These are phyloP conservation scores for Neoaliturus tenellus DNA, from an alignment of 2,888 invertebrate genomes.

Conservation along the genomic window DNA sequence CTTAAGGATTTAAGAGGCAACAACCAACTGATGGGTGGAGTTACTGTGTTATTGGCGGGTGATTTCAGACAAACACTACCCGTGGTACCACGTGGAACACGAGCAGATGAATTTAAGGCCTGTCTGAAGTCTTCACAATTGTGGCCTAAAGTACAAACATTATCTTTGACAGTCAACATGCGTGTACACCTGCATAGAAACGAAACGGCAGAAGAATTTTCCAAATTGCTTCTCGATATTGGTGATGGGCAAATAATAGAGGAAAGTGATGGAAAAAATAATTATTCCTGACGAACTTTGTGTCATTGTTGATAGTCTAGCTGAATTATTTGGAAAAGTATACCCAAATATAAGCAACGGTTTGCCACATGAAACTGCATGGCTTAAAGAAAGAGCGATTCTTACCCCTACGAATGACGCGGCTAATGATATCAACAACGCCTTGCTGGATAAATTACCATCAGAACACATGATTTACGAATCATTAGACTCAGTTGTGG, in stretches of 20 bases:
- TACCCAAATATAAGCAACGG: no score
- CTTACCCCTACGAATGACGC: not conserved
- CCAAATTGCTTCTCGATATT: not conserved
- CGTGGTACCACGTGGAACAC: constrained; percentile 11
- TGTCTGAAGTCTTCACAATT: constrained; percentile 13
- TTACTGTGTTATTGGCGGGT: not conserved
- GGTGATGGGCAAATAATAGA: constrained; percentile 62
- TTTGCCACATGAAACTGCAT: no score
- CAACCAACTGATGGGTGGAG: constrained; percentile 28
- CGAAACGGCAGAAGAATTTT: not conserved
- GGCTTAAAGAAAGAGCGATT: not conserved
- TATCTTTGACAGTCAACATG: not conserved
- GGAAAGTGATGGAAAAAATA: constrained; percentile 69
- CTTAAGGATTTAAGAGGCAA: constrained; percentile 16
- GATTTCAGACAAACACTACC: constrained; percentile 44
- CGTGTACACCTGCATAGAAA: not conserved
- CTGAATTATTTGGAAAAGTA: constrained; percentile 61
- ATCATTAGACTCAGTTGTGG: not conserved
- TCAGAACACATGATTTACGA: not conserved
- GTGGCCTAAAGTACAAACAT: not conserved
- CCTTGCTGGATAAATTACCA: constrained; percentile 35
- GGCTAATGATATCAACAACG: constrained; percentile 35
- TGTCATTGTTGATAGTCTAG: constrained; percentile 66
- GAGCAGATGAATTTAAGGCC: constrained; percentile 46
- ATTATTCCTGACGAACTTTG: constrained; percentile 69